A percentile compares a stretch with the other conserved stretches of the same genome.
Conservation (phyloP, 1,140 invertebrate species). For the Dinoponera quadriceps region DNA sequence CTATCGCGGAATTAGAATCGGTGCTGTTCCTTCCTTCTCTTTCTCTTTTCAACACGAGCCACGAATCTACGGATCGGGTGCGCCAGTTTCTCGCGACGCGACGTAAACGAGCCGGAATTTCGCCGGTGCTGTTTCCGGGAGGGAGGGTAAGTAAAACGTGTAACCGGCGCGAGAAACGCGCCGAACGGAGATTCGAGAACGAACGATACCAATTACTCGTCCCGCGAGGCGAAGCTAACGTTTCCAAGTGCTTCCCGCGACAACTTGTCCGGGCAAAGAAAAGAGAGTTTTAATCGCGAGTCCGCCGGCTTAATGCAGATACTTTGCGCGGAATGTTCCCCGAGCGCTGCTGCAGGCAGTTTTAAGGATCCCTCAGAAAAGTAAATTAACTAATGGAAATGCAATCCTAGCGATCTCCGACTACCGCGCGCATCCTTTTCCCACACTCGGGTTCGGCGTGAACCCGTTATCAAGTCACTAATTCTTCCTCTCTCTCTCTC, state of each 20-base stretch:
- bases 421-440: conserved; percentile 27
- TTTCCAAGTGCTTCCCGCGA: background rate
- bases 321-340: conserved; percentile 65
- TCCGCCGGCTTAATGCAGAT: conserved; percentile 65
- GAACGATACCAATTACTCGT: conserved; percentile 41
- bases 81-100: too few species aligned
- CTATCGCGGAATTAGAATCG: background rate
- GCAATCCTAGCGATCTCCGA: conserved; percentile 67
- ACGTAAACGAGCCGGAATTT: background rate
- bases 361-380: conserved; percentile 60
- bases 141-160: too few species aligned
- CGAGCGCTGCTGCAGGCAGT: conserved; percentile 67
- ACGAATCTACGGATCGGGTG: too few species aligned
- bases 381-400: conserved; percentile 76
- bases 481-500: too few species aligned
- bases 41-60: too few species aligned
- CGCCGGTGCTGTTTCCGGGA: too few species aligned
- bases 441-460: background rate
- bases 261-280: conserved; percentile 23
- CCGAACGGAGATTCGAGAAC: conserved; percentile 21
- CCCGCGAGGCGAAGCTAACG: conserved; percentile 7
- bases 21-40: background rate
- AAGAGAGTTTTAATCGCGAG: conserved; percentile 73
- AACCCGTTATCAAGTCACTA: conserved; percentile 36
- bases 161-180: background rate